Conservation (phyloP, 2,888 invertebrate species). For the Zaprionus obscuricornis region DNA sequence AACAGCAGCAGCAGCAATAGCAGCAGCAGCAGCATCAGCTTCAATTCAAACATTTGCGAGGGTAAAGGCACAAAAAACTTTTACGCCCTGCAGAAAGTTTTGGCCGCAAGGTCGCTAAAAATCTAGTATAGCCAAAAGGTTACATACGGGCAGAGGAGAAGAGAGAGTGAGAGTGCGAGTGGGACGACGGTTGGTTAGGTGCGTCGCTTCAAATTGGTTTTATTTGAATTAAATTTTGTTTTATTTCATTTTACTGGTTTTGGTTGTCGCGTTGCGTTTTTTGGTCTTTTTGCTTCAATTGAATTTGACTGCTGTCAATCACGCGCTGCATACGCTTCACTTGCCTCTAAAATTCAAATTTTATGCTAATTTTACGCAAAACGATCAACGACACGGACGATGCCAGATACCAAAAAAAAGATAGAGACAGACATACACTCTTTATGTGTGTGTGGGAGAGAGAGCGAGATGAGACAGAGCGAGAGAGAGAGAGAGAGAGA, state of each 20-base stretch:
- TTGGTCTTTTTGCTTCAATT: constrained; percentile 62
- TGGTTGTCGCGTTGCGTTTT: constrained; percentile 30
- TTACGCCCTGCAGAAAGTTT: constrained; percentile 57
- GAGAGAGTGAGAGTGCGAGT: not conserved
- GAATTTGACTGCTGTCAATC: constrained; percentile 78
- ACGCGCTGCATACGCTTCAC: constrained; percentile 76
- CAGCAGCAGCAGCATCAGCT: not conserved
- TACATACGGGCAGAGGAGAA: constrained; percentile 6
- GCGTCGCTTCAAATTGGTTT: constrained; percentile 62
- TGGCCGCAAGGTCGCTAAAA: constrained; percentile 64
- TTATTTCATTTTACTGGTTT: constrained; percentile 58
- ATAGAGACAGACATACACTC: not conserved
- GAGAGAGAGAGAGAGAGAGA: constrained; percentile 14
- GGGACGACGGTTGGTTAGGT: too few species aligned
- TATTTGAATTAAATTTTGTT: constrained; percentile 77
- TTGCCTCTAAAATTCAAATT: constrained; percentile 77
- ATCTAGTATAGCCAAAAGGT: constrained; percentile 52
- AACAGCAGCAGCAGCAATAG: not conserved
- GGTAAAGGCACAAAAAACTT: constrained; percentile 40
- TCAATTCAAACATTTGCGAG: not conserved
- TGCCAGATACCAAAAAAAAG: too few species aligned
- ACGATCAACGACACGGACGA: constrained; percentile 54
- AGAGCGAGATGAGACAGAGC: constrained; percentile 16
- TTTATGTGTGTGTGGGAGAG: too few species aligned
- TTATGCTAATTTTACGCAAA: constrained; percentile 74